Conservation (phyloP, 2,888 invertebrate genomes). For the Lordiphosa fenestrarum region DNA sequence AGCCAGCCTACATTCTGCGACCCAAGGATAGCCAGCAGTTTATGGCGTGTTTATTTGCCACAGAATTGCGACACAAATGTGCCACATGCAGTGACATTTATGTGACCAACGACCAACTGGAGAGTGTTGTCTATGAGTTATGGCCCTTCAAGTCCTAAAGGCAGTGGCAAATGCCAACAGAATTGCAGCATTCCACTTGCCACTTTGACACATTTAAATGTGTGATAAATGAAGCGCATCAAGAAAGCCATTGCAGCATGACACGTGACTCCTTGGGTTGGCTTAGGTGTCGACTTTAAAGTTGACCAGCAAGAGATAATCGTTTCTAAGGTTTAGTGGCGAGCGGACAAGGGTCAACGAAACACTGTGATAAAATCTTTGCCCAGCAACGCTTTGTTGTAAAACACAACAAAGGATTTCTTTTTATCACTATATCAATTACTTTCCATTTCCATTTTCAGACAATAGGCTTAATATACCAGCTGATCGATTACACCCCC, state of each 20-base stretch:
- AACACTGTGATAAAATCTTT: too few species aligned
- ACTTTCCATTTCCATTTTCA: too few species aligned
- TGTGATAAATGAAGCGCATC: constrained; percentile 51
- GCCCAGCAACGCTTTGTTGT: too few species aligned
- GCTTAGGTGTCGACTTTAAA: constrained; percentile 19
- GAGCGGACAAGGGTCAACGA: too few species aligned
- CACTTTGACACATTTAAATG: constrained; percentile 49
- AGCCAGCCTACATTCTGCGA: constrained; percentile 10
- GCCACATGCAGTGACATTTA: constrained; percentile 67
- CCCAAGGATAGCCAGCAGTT: constrained; percentile 29
- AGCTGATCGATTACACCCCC: too few species aligned
- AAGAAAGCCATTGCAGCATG: constrained; percentile 22
- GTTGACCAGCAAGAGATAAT: not conserved
- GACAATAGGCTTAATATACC: too few species aligned
- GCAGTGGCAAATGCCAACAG: constrained; percentile 10
- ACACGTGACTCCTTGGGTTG: constrained; percentile 22
- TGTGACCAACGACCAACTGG: constrained; percentile 47
- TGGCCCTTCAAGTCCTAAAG: constrained; percentile 41
- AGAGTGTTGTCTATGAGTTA: constrained; percentile 51
- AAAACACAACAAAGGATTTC: too few species aligned
- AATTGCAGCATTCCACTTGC: constrained; percentile 29
- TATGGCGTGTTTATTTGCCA: constrained; percentile 49
- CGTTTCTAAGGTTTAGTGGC: too few species aligned
- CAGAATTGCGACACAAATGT: constrained; percentile 57
- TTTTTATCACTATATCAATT: too few species aligned